phyloP scores from a whole-genome alignment of 2,888 invertebrate genomes.

The Drosophila sordidapex region DNA sequence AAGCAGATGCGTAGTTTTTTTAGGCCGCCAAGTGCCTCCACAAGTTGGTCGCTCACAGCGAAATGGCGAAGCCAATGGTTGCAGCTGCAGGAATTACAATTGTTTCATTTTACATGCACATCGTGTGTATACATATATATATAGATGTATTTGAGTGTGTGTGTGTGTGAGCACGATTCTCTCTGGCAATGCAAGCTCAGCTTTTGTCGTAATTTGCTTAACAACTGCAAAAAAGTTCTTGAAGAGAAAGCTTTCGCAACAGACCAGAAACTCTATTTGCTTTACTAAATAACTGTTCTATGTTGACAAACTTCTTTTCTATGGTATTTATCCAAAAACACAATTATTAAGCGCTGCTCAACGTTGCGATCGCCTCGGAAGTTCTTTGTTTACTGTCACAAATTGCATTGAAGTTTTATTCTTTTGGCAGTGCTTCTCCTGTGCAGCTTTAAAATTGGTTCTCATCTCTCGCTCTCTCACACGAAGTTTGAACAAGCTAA shows the following conservation, averaged over 20 bases:
- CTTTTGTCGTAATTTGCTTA: conserved; percentile 32
- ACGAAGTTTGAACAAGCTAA: conserved; percentile 43
- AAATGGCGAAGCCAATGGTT: conserved; percentile 79
- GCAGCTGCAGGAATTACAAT: conserved; percentile 73
- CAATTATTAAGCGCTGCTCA: conserved; percentile 35
- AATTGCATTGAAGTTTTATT: conserved; percentile 70
- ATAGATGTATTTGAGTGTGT: not conserved
- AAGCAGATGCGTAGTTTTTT: conserved; percentile 78
- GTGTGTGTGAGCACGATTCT: conserved; percentile 25
- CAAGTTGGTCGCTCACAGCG: conserved; percentile 62
- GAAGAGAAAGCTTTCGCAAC: conserved; percentile 40
- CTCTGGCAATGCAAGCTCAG: conserved; percentile 54
- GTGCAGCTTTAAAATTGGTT: conserved; percentile 65
- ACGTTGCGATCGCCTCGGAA: conserved; percentile 73
- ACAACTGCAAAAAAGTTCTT: conserved; percentile 31
- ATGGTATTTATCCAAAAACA: conserved; percentile 14
- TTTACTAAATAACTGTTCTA: conserved; percentile 15
- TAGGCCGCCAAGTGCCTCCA: conserved; percentile 70
- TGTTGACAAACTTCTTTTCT: conserved; percentile 5
- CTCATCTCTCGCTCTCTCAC: conserved; percentile 61
- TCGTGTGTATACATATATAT: not conserved
- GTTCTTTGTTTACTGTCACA: conserved; percentile 83
- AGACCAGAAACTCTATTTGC: conserved; percentile 1
- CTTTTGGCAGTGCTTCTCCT: conserved; percentile 57
- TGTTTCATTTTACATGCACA: conserved; percentile 24